Evolutionary conservation across 2,888 invertebrate genomes (phyloP), one percentile per base, ranked within the genome.

Genomic region (Sicus ferrugineus): DNA sequence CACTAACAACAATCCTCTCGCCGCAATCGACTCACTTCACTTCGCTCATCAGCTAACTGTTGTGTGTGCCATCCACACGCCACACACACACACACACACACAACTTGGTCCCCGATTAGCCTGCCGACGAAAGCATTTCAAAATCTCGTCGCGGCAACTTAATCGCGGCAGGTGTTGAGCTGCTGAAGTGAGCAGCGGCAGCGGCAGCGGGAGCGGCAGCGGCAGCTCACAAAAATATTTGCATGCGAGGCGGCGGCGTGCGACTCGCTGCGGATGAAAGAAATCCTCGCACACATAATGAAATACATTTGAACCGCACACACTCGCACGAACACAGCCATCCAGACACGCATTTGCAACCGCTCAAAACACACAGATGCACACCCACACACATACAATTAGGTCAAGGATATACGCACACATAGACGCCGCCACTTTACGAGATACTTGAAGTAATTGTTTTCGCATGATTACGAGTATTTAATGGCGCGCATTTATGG

Each of bases 401-500:
- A 30, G 63, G 48, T 61, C 63, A 63, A 63, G 63, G 46, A 63
- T 63, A 46, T 48, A 63, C 42, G 23, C 42, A 61, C 48, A 23
- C 63, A 62, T 28, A 48, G 38, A 59, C 59, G 23, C 14, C 34
- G 59, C 38, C 59, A 19, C 59, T 59, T 59, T 38, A 38, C 28
- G 30, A 19, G 34, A 30, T n/a, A 42, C 63, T 48, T 48, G 11
- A 48, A 48, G 48, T 63, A 63, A 63, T 63, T 63, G 63, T 63
- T 63, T 63, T 63, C 48, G 30, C 48, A 63, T 48, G 48, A 63
- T 26, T 63, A 48, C 46, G 48, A 63, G 48, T 63, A 63, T 28
- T 63, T 63, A 63, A 63, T 63, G 63, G 63, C 48, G 48, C 48
- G 63, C 48, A 63, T 63, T 63, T 63, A 42, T 26, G 16, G 26